phyloP scores from a whole-genome alignment of 2,888 invertebrate species.

The Epicampocera succincta region DNA sequence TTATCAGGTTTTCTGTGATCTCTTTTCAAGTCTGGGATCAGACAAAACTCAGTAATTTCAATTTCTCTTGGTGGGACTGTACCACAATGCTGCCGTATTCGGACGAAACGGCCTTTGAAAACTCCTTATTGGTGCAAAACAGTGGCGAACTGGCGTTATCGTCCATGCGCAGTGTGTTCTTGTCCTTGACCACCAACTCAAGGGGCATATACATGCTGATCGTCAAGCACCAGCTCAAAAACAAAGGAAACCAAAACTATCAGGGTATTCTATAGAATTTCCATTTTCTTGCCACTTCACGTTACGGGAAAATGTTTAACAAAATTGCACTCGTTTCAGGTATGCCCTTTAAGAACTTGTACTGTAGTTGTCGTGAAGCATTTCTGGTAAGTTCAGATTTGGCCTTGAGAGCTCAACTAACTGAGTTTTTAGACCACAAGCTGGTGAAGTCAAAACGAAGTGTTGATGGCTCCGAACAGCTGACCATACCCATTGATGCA shows the following conservation, averaged over 20 bases:
- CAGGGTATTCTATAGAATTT: constrained; percentile 84
- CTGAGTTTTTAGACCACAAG: constrained; percentile 97
- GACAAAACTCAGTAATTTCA: constrained; percentile 90
- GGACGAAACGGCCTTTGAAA: constrained; percentile 93
- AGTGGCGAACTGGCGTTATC: constrained; percentile 90
- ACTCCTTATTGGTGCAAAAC: constrained; percentile 90
- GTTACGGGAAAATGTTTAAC: background rate
- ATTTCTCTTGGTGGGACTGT: constrained; percentile 95
- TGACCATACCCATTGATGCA: constrained; percentile 90
- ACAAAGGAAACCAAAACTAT: constrained; percentile 87
- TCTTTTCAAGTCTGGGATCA: constrained; percentile 92
- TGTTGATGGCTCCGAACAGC: constrained; percentile 90
- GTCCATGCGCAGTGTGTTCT: constrained; percentile 93
- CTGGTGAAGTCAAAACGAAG: constrained; percentile 91
- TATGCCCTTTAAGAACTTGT: constrained; percentile 93
- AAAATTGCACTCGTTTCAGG: constrained; percentile 82
- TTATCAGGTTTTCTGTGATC: no score
- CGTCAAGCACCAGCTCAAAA: constrained; percentile 90
- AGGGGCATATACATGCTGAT: constrained; percentile 92
- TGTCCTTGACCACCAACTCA: constrained; percentile 94
- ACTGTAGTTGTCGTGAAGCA: constrained; percentile 91
- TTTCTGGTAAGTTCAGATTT: constrained; percentile 96
- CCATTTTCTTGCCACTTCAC: background rate
- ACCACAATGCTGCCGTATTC: constrained; percentile 92
- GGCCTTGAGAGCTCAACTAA: constrained; percentile 94